A percentile compares a stretch with the other conserved stretches of the same genome.
Evolutionary conservation across 2,113 vertebrate species (phyloP).

Genomic region (Progne subis): DNA sequence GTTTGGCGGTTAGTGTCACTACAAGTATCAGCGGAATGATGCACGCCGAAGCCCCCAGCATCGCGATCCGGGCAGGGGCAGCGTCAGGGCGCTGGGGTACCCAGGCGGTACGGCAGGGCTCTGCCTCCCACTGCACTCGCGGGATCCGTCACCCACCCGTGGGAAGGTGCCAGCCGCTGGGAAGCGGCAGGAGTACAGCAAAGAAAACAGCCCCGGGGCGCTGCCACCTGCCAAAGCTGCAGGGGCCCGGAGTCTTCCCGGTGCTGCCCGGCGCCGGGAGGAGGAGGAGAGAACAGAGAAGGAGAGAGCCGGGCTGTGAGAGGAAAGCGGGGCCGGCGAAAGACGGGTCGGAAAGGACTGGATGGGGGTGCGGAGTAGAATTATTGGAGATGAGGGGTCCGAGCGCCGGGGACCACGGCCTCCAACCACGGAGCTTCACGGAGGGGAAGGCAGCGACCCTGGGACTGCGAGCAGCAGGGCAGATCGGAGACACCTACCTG

Average conservation of each 20-base stretch:
- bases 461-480: background rate
- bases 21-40: background rate
- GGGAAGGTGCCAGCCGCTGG: background rate
- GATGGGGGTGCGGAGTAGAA: too few species aligned
- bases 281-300: background rate
- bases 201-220: background rate
- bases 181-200: background rate
- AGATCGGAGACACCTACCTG: background rate
- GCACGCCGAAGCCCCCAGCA: background rate
- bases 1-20: background rate
- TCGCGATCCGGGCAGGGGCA: accelerated
- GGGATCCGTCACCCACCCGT: background rate
- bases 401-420: background rate
- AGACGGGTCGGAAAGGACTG: background rate
- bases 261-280: background rate
- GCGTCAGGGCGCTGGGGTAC: background rate
- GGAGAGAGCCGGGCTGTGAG: too few species aligned
- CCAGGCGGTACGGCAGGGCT: background rate
- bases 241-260: background rate
- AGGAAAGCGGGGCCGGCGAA: background rate
- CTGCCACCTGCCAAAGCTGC: background rate
- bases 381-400: background rate
- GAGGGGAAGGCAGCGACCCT: background rate
- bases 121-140: background rate
- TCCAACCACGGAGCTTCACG: background rate